A percentile compares a stretch with the other conserved stretches of the same genome.
Evolutionary conservation across 2,113 vertebrate genomes (phyloP).

Genomic region (Glareola pratincola): DNA sequence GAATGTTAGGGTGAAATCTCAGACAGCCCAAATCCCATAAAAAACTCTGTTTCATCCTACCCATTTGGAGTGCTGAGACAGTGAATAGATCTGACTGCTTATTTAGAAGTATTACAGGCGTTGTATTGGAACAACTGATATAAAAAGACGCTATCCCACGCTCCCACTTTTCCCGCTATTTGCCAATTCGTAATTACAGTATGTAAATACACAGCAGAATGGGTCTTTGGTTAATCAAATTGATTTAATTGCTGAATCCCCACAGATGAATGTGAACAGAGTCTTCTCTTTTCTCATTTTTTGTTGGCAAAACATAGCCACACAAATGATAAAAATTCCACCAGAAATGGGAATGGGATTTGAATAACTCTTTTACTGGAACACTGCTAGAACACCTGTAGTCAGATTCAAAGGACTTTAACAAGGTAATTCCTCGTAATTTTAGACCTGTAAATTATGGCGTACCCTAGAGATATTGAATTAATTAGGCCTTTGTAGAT

Average conservation of each 20-base stretch:
- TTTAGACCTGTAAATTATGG: constrained; percentile 6
- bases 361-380: constrained; percentile 24
- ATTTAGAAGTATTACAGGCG: constrained; percentile 46
- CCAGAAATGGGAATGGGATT: constrained; percentile 36
- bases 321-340: constrained; percentile 51
- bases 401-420: constrained; percentile 41
- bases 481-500: constrained; percentile 44
- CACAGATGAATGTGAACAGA: constrained; percentile 71
- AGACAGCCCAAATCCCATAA: background rate
- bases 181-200: constrained; percentile 73
- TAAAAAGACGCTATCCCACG: constrained; percentile 57
- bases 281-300: constrained; percentile 64
- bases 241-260: constrained; percentile 75
- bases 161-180: constrained; percentile 66
- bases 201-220: constrained; percentile 75
- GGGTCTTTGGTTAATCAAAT: constrained; percentile 75
- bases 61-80: constrained; percentile 1
- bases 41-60: background rate
- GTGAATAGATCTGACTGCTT: constrained; percentile 11
- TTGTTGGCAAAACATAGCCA: constrained; percentile 70
- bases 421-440: constrained; percentile 26
- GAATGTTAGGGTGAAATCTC: background rate
- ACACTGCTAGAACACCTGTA: constrained; percentile 48
- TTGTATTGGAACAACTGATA: constrained; percentile 64
- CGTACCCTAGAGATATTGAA: constrained; percentile 11